Evolutionary conservation across 2,113 vertebrate species (phyloP).

Genomic region (Sakesphorus luctuosus): DNA sequence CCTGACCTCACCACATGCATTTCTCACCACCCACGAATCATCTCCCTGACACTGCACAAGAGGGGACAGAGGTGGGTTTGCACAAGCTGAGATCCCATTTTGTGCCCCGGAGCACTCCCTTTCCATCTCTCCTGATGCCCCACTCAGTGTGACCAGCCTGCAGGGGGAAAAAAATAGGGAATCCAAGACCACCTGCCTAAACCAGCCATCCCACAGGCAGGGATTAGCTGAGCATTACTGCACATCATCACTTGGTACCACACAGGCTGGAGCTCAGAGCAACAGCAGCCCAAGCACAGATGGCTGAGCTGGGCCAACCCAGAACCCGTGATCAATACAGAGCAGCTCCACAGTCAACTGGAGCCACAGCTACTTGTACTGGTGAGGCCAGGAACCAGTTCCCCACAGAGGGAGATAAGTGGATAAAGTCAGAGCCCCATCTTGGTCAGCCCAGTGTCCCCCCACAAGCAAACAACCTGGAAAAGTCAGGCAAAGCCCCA

Average conservation of each 20-base stretch:
- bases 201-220: neutral
- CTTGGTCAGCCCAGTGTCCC: neutral
- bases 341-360: neutral
- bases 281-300: neutral
- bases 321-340: fast-evolving
- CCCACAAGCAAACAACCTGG: neutral
- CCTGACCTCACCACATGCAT: no score
- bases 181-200: neutral
- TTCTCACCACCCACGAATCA: neutral
- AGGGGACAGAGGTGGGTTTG: neutral
- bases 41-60: no score
- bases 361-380: neutral
- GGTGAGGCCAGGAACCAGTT: neutral
- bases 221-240: neutral
- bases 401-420: neutral
- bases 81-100: neutral
- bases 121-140: neutral
- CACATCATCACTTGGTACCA: fast-evolving
- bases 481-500: neutral
- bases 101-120: neutral
- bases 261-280: neutral
- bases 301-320: neutral
- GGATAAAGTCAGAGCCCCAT: neutral
- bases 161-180: fast-evolving
- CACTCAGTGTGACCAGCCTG: neutral